phyloP scores from a whole-genome alignment of 2,113 vertebrate species.

The Passer montanus region DNA sequence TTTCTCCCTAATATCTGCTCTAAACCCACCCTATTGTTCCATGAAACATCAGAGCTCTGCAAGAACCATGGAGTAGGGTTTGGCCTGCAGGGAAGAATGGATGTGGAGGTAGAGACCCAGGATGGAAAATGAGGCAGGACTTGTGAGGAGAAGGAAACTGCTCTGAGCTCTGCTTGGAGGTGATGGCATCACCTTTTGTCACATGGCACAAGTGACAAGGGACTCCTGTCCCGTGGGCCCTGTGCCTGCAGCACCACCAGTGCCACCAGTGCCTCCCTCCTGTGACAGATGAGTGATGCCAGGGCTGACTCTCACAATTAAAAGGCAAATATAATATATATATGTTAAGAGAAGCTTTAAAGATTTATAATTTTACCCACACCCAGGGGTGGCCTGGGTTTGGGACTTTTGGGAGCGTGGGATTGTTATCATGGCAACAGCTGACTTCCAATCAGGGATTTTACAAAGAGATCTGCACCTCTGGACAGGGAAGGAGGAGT shows the following conservation, averaged over 20 bases:
- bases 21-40: neutral
- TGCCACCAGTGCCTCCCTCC: neutral
- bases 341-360: neutral
- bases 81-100: neutral
- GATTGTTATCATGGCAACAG: neutral
- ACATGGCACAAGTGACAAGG: neutral
- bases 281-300: neutral
- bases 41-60: neutral
- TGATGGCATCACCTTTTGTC: neutral
- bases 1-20: neutral
- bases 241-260: neutral
- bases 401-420: neutral
- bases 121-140: neutral
- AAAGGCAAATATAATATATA: neutral
- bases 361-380: neutral
- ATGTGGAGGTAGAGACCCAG: neutral
- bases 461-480: rapidly evolving
- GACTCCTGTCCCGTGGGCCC: neutral
- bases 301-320: neutral
- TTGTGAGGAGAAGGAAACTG: neutral
- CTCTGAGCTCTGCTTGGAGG: neutral
- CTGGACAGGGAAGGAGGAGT: neutral
- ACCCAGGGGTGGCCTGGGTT: neutral
- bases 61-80: neutral
- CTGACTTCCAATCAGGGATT: neutral